Evolutionary conservation across 2,113 vertebrate genomes (phyloP).

Genomic region (Mirounga angustirostris): DNA sequence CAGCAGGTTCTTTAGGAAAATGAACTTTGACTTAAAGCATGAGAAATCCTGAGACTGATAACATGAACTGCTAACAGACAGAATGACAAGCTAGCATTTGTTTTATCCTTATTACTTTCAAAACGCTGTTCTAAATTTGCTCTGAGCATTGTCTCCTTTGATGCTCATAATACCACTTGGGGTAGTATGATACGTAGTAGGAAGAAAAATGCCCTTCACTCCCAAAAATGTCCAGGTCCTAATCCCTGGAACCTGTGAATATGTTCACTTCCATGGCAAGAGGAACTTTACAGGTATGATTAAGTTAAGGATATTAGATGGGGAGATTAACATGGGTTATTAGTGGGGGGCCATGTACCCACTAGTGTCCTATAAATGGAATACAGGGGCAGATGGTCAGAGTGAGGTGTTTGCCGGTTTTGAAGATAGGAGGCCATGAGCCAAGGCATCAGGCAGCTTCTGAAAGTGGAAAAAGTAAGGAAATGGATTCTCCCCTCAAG

Average conservation of each 20-base stretch:
- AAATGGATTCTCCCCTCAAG: neutral
- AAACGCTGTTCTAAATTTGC: neutral
- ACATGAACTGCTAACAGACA: neutral
- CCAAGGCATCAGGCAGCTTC: neutral
- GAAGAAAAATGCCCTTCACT: neutral
- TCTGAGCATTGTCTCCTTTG: neutral
- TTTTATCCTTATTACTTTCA: neutral
- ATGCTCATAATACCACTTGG: neutral
- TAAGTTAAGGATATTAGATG: neutral
- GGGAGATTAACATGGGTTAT: neutral
- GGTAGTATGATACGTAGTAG: neutral
- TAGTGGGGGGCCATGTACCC: neutral
- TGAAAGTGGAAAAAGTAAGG: neutral
- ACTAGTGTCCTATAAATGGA: neutral
- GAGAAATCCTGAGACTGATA: constrained; percentile 1
- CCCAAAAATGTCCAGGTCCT: neutral
- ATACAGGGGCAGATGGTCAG: neutral
- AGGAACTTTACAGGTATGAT: neutral
- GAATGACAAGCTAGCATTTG: neutral
- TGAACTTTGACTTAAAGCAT: constrained; percentile 8
- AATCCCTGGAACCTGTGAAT: too few species aligned
- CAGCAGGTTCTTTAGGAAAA: constrained; percentile 16
- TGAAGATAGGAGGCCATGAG: neutral
- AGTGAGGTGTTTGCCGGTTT: neutral
- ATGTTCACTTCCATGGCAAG: neutral